These are phyloP conservation scores for Caenorhabditis japonica DNA, from an alignment of 2,888 invertebrate species.

Conservation along the genomic window DNA sequence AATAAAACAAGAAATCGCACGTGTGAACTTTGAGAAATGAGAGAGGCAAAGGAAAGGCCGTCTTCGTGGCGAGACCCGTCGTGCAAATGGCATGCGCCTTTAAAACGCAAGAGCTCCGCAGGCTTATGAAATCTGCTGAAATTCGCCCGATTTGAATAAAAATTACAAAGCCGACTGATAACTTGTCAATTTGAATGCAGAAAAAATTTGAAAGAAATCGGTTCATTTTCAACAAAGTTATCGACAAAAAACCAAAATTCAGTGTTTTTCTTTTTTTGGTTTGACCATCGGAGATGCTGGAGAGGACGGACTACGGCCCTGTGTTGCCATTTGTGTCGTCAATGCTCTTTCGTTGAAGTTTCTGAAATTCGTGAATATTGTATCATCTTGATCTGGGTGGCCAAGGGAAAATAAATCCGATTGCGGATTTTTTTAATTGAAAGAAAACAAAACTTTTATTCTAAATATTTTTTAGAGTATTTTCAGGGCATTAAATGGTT, in stretches of 20 bases:
- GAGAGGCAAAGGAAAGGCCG: constrained; percentile 42
- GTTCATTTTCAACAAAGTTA: constrained; percentile 6
- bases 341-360: no score
- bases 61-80: constrained; percentile 50
- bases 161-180: constrained; percentile 1
- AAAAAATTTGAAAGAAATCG: constrained; percentile 9
- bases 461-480: no score
- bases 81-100: constrained; percentile 39
- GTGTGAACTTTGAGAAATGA: constrained; percentile 15
- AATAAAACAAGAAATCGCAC: constrained; percentile 4
- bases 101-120: constrained; percentile 1
- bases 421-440: no score
- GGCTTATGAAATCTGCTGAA: background rate
- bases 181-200: background rate
- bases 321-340: no score
- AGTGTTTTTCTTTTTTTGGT: no score
- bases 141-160: constrained; percentile 9
- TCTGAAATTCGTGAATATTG: no score
- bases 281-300: no score
- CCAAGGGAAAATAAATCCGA: no score
- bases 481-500: no score
- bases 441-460: no score
- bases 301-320: no score
- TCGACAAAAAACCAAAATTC: background rate
- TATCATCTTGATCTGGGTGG: no score